Conservation (phyloP, 1,140 invertebrate genomes). For the honey bee (Apis mellifera) region DNA sequence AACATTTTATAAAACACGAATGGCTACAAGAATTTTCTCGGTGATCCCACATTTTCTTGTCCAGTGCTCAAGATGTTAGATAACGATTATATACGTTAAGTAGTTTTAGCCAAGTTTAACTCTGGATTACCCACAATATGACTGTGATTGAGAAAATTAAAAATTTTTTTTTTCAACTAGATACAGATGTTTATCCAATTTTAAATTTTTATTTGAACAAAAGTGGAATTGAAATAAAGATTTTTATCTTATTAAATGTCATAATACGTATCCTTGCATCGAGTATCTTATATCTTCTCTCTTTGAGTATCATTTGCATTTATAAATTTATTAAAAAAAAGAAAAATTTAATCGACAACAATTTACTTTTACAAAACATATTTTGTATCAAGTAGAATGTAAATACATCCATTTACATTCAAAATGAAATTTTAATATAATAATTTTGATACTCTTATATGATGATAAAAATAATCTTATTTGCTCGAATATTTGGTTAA, state of each 20-base stretch:
- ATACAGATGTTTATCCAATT: not conserved
- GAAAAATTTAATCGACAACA: no score
- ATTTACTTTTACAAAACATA: not conserved
- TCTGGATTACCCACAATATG: not conserved
- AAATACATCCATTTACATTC: not conserved
- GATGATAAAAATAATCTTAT: not conserved
- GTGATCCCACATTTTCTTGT: not conserved
- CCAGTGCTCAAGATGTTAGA: not conserved
- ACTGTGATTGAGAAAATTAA: not conserved
- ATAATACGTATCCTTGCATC: no score
- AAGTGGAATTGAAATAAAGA: not conserved
- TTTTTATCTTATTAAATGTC: no score
- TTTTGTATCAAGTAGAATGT: no score
- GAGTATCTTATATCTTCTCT: no score
- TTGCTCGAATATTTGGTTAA: no score
- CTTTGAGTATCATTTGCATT: no score
- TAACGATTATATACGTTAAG: conserved; percentile 12
- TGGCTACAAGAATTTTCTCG: not conserved
- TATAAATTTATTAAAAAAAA: no score
- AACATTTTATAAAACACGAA: not conserved
- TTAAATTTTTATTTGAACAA: not conserved
- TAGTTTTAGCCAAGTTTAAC: not conserved
- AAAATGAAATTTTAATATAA: not conserved
- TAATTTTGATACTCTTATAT: not conserved
- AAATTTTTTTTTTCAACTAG: no score